Evolutionary conservation across 2,797 vertebrate genomes (phyloP).

Genomic region (Hydrophis major): DNA sequence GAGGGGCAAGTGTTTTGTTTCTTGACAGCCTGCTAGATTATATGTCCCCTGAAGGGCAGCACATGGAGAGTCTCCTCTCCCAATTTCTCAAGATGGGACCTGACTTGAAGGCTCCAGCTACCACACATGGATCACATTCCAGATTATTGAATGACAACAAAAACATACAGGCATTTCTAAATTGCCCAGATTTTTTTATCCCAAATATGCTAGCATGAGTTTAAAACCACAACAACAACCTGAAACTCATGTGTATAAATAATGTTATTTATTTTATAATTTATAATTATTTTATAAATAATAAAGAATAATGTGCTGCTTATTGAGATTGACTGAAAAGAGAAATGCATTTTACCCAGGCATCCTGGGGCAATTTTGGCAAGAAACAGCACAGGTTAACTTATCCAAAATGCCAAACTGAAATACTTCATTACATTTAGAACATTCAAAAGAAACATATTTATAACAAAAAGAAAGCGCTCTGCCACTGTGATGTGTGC

Average conservation of each 20-base stretch:
- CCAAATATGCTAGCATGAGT: background rate
- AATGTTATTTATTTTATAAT: background rate
- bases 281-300: no score
- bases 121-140: background rate
- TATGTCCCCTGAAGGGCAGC: background rate
- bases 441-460: background rate
- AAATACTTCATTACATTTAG: background rate
- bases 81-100: background rate
- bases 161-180: background rate
- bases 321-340: background rate
- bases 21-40: background rate
- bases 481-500: background rate
- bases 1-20: background rate
- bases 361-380: background rate
- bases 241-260: background rate
- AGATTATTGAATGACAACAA: background rate
- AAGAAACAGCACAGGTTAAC: background rate
- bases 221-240: background rate
- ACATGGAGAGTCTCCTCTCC: background rate
- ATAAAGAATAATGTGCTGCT: background rate
- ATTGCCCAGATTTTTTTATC: background rate
- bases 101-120: background rate
- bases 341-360: background rate
- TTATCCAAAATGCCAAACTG: background rate
- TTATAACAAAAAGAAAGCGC: background rate